These are phyloP conservation scores for Oncorhynchus clarkii DNA, from an alignment of 2,113 vertebrate species.

Conservation along the genomic window DNA sequence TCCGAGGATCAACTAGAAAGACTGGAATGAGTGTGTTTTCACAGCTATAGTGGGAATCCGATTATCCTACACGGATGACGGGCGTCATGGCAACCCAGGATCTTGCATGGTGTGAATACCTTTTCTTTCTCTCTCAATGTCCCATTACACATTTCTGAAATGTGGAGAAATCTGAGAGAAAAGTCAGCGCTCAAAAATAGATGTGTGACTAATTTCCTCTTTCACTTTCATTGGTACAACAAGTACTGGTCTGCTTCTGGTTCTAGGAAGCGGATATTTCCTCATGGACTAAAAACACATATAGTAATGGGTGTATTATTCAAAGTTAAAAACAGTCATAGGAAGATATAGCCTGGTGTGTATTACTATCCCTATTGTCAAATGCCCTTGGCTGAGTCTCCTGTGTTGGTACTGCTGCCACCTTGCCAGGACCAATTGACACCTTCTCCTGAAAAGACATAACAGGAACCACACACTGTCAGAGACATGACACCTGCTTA, in stretches of 20 bases:
- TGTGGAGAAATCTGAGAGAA: constrained; percentile 67
- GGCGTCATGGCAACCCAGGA: constrained; percentile 77
- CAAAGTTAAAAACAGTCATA: too few relatives aligned
- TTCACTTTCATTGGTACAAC: not conserved
- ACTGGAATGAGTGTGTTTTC: constrained; percentile 55
- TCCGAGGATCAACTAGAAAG: constrained; percentile 42
- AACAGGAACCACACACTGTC: too few relatives aligned
- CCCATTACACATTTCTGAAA: constrained; percentile 65
- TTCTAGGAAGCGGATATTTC: too few relatives aligned
- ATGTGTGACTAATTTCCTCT: constrained; percentile 40
- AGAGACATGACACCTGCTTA: too few relatives aligned
- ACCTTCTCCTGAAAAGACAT: too few relatives aligned
- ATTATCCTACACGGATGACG: constrained; percentile 71
- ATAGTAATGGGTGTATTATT: too few relatives aligned
- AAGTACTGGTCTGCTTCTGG: not conserved
- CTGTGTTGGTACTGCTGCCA: too few relatives aligned
- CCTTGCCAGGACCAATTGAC: too few relatives aligned
- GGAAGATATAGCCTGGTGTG: too few relatives aligned
- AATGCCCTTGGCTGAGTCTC: too few relatives aligned
- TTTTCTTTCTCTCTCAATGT: constrained; percentile 24
- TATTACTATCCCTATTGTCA: too few relatives aligned
- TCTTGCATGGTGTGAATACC: constrained; percentile 59
- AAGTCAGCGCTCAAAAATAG: constrained; percentile 63
- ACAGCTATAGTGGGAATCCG: constrained; percentile 67
- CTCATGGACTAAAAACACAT: too few relatives aligned